Percentiles rank a stretch among this genome's conserved stretches.
phyloP scores from a whole-genome alignment of 1,140 invertebrate genomes.

The Homalodisca vitripennis region DNA sequence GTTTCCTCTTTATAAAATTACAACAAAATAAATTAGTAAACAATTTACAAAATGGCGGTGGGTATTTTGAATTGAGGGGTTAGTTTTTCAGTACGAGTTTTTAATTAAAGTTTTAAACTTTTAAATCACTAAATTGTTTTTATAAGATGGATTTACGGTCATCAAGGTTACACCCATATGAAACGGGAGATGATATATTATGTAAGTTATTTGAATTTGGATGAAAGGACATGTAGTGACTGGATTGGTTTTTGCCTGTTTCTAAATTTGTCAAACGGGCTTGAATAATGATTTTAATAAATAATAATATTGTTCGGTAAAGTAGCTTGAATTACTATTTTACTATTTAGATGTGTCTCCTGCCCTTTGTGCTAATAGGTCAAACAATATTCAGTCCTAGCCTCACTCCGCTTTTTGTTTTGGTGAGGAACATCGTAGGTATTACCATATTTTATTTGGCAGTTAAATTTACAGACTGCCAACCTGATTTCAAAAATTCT shows the following conservation, averaged over 20 bases:
- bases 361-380: too few species aligned
- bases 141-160: slow-evolving; percentile 32
- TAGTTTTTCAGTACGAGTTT: too few species aligned
- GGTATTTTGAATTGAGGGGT: too few species aligned
- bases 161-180: slow-evolving; percentile 17
- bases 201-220: slow-evolving; percentile 13
- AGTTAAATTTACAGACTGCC: too few species aligned
- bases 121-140: neutral
- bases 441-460: too few species aligned
- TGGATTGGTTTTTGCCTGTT: neutral
- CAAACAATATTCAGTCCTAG: too few species aligned
- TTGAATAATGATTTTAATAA: neutral
- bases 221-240: neutral
- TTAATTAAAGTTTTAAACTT: neutral
- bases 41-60: too few species aligned
- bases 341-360: neutral
- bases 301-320: neutral
- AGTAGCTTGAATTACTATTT: neutral
- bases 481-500: too few species aligned
- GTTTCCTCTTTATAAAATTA: too few species aligned
- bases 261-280: neutral
- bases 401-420: too few species aligned
- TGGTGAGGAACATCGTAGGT: too few species aligned
- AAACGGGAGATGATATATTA: slow-evolving; percentile 27
- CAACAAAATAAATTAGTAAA: too few species aligned